Conservation (phyloP, 1,140 invertebrate species). For the Arctopsyche grandis region DNA sequence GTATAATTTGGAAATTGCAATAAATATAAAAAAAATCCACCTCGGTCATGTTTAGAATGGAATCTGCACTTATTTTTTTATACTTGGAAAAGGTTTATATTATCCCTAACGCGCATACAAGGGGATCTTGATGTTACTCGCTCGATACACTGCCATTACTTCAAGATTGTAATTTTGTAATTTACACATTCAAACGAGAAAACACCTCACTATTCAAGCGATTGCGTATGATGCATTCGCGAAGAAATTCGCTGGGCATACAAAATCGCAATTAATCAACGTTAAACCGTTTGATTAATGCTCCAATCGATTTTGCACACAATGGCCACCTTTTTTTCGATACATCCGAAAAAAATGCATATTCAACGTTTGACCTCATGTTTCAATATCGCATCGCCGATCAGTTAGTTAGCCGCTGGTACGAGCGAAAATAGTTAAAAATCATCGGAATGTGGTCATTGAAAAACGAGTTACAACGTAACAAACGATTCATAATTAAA, state of each 20-base stretch:
- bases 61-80: background rate
- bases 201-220: no score
- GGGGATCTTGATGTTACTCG: background rate
- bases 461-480: background rate
- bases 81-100: background rate
- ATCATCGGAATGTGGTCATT: background rate
- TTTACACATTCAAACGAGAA: no score
- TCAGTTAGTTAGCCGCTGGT: background rate
- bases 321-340: background rate
- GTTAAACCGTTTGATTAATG: background rate
- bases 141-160: background rate
- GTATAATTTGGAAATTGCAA: constrained; percentile 25
- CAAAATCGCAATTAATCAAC: background rate
- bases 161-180: no score
- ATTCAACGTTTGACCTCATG: background rate
- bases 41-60: constrained; percentile 20
- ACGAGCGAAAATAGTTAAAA: background rate
- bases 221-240: no score
- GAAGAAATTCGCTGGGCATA: no score
- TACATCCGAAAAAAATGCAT: background rate
- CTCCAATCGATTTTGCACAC: background rate
- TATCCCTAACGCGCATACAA: background rate
- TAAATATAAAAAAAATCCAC: constrained; percentile 3
- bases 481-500: background rate
- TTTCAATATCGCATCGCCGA: background rate